phyloP scores from a whole-genome alignment of 2,113 vertebrate genomes.

The human region GRCh38 chr11:70593001-70593500 shows the following conservation, averaged over 20 bases:
- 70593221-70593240: accelerated
- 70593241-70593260: neutral
- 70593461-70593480: too few species aligned
- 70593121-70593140: accelerated
- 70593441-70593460: neutral
- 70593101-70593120: neutral
- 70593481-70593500: neutral
- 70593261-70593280: neutral
- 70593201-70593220: too few species aligned
- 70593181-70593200: neutral
- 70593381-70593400: neutral
- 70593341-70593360: neutral
- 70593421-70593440: neutral
- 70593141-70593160: accelerated
- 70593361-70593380: neutral
- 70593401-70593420: neutral
- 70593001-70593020: neutral
- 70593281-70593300: neutral
- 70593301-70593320: neutral
- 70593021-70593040: accelerated
- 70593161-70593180: neutral
- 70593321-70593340: accelerated
- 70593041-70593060: accelerated
- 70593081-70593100: neutral
- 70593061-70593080: neutral